Evolutionary conservation across 2,797 vertebrate species (phyloP).

Genomic region (Notamacropus eugenii): DNA sequence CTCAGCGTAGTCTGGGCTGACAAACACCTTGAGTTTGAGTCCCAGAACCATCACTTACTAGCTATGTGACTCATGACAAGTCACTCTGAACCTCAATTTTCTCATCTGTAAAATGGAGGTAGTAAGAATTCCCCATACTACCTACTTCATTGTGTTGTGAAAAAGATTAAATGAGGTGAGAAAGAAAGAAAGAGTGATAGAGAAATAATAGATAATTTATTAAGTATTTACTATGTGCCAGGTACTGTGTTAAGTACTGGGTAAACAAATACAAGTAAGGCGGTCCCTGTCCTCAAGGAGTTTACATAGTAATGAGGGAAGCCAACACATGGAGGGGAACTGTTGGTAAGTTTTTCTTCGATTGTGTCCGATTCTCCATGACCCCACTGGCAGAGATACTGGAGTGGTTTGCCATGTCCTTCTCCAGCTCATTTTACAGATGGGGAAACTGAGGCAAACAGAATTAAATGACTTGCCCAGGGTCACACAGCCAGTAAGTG

Average conservation of each 20-base stretch:
- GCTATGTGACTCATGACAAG: not conserved
- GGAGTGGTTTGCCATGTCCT: not conserved
- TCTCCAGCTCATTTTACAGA: not conserved
- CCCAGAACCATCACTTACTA: not conserved
- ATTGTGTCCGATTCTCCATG: not conserved
- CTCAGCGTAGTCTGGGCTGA: not conserved
- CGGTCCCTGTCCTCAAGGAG: not conserved
- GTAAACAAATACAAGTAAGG: not conserved
- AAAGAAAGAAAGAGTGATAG: not conserved
- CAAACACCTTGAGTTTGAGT: not conserved
- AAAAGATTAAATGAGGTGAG: not conserved
- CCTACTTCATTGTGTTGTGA: not conserved
- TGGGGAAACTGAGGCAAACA: not conserved
- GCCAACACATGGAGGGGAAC: not conserved
- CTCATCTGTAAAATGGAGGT: not conserved
- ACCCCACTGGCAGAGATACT: not conserved
- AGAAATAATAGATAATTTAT: not conserved
- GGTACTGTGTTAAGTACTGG: not conserved
- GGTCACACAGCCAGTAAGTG: not conserved
- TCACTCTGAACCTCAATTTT: not conserved
- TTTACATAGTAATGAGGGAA: not conserved
- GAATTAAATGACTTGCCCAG: too few species aligned
- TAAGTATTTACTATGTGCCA: not conserved
- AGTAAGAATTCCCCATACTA: not conserved
- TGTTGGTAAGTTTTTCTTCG: not conserved